These are phyloP conservation scores for Heliconius aoede DNA, from an alignment of 2,888 invertebrate genomes.

Conservation along the genomic window DNA sequence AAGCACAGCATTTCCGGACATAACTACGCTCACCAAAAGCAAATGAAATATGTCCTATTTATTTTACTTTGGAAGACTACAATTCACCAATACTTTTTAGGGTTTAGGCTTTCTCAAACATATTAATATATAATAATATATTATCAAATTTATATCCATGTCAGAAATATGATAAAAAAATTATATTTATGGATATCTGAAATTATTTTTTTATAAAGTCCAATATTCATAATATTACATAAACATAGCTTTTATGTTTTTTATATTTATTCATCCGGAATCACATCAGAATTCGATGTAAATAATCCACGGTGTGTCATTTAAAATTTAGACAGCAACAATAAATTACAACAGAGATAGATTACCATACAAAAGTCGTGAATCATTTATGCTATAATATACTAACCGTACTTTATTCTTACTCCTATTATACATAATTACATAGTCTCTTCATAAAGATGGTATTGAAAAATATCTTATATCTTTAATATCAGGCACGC, in stretches of 20 bases:
- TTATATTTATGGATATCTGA: slow-evolving; percentile 28
- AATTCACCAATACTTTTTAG: slow-evolving; percentile 36
- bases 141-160: slow-evolving; percentile 21
- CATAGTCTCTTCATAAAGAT: slow-evolving; percentile 57
- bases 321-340: slow-evolving; percentile 41
- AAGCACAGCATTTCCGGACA: neutral
- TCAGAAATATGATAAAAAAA: slow-evolving; percentile 32
- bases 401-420: slow-evolving; percentile 41
- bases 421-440: slow-evolving; percentile 46
- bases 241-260: slow-evolving; percentile 31
- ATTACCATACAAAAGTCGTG: slow-evolving; percentile 42
- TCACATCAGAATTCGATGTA: slow-evolving; percentile 37
- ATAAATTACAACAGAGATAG: slow-evolving; percentile 41
- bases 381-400: slow-evolving; percentile 43
- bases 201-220: slow-evolving; percentile 26
- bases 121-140: slow-evolving; percentile 19
- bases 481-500: slow-evolving; percentile 77
- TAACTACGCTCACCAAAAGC: slow-evolving; percentile 32
- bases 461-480: slow-evolving; percentile 73
- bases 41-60: slow-evolving; percentile 6
- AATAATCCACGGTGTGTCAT: slow-evolving; percentile 28
- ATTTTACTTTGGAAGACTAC: slow-evolving; percentile 44
- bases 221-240: slow-evolving; percentile 27
- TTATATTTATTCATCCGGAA: slow-evolving; percentile 32
- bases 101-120: slow-evolving; percentile 30